Percentiles rank a stretch among this genome's conserved stretches.
phyloP scores from a whole-genome alignment of 1,140 invertebrate genomes.

The Achroia grisella region DNA sequence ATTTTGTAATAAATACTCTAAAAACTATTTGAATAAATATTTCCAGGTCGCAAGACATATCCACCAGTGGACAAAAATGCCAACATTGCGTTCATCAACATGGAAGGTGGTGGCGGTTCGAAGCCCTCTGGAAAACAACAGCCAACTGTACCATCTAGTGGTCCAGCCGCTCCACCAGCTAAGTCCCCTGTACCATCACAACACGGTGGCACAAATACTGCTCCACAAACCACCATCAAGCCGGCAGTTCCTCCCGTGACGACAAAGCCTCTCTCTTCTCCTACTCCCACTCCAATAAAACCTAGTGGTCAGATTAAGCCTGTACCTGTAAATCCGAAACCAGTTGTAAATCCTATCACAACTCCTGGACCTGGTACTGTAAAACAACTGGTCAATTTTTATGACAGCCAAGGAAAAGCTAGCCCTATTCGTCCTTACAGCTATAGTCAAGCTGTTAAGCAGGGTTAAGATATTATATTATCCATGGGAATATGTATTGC shows the following conservation, averaged over 20 bases:
- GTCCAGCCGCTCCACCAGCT: slow-evolving; percentile 6
- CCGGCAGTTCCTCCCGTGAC: slow-evolving; percentile 7
- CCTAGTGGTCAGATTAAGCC: slow-evolving; percentile 30
- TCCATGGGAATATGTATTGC: too few species aligned
- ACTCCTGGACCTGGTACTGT: slow-evolving; percentile 61
- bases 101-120: slow-evolving; percentile 38
- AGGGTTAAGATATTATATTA: slow-evolving; percentile 26
- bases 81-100: slow-evolving; percentile 62
- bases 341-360: slow-evolving; percentile 32
- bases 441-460: slow-evolving; percentile 61
- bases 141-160: slow-evolving; percentile 2
- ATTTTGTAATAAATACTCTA: too few species aligned
- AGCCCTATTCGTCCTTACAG: slow-evolving; percentile 55
- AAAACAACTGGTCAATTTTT: slow-evolving; percentile 54
- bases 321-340: slow-evolving; percentile 43
- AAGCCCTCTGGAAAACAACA: slow-evolving; percentile 10
- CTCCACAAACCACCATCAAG: slow-evolving; percentile 3
- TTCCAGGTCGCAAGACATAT: slow-evolving; percentile 51
- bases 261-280: background rate
- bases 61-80: slow-evolving; percentile 58
- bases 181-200: slow-evolving; percentile 8
- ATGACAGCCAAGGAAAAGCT: slow-evolving; percentile 56
- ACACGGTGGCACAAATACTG: slow-evolving; percentile 1
- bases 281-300: slow-evolving; percentile 9
- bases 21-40: background rate